phyloP scores from a whole-genome alignment of 1,140 invertebrate species.

The Chymomyza costata region DNA sequence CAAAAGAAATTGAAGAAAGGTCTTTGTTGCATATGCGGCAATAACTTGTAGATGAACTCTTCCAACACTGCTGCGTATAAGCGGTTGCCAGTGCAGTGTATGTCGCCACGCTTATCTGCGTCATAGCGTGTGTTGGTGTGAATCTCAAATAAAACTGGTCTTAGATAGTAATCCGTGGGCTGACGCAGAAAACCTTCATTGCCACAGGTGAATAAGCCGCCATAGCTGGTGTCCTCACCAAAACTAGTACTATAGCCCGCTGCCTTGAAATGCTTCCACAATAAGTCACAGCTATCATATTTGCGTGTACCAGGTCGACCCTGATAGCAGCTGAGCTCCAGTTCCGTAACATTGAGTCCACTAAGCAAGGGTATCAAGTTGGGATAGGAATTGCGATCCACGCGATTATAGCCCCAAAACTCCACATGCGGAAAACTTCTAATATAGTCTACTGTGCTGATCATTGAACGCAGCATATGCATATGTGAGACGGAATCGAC shows the following conservation, averaged over 20 bases:
- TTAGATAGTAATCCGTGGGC: conserved; percentile 32
- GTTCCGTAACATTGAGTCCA: conserved; percentile 78
- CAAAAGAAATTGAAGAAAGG: conserved; percentile 34
- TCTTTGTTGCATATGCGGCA: conserved; percentile 44
- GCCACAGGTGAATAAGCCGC: conserved; percentile 12
- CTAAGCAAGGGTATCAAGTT: conserved; percentile 85
- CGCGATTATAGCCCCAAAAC: conserved; percentile 86
- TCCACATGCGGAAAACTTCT: conserved; percentile 81
- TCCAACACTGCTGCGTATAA: conserved; percentile 74
- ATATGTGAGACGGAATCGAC: conserved; percentile 89
- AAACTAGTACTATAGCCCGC: conserved; percentile 30
- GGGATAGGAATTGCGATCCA: conserved; percentile 87
- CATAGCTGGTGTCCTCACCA: conserved; percentile 25
- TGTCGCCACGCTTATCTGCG: conserved; percentile 28
- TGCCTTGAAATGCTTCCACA: conserved; percentile 33
- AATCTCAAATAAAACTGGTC: conserved; percentile 33
- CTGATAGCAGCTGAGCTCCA: conserved; percentile 78
- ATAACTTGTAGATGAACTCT: conserved; percentile 83
- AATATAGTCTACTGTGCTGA: conserved; percentile 75
- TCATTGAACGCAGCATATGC: conserved; percentile 85
- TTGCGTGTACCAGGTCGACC: not conserved
- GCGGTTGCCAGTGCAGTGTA: conserved; percentile 76
- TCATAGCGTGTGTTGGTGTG: conserved; percentile 25
- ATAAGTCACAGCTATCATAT: conserved; percentile 6
- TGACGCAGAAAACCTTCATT: not conserved